Evolutionary conservation across 2,113 vertebrate genomes (phyloP), one percentile per base, ranked within the genome.

Genomic region (Aptenodytes forsteri): DNA sequence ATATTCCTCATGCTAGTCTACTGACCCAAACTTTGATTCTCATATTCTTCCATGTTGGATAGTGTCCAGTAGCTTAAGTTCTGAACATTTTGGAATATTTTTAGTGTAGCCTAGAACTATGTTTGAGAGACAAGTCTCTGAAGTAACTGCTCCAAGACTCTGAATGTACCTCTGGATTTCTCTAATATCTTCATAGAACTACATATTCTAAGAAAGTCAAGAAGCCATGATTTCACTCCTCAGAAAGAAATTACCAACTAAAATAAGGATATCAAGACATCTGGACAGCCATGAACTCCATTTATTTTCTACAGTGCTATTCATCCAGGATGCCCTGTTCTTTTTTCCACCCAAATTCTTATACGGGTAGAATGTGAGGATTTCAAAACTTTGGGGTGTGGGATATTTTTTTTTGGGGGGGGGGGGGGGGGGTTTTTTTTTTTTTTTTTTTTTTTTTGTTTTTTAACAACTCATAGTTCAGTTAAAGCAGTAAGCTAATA

Each of bases 341-440:
- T 52, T 59, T 44, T 52, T n/a, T 38, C 38, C 38, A 62, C 9
- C 5, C 21, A 61, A 61, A 61, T 70, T 46, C 46, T 13, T 52
- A 38, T 11, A 44, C 1, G 2, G 20, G 30, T 32, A 44, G 17
- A 70, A 69, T 30, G 8, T 42, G 27, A 70, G 17, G 21, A 34
- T 55, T 80, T 72, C 3, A 49, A 25, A 64, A 47, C 16, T 44
- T 52, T 42, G 7, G 25, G 8, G 25, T 19, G 59, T 50, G 16
- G n/a, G 23, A 6, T 40, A 49, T 20, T 25, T 50, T 23, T 42
- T 19, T 69, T 42, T 16, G 6, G 42, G 42, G 7, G 7, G 2
- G 9, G 7, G 4, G 54, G 5, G 8, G 2, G 4, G 4, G 9
- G 6, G 6, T 16, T 22, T 42, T 42, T 55, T 30, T 2, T 50